phyloP scores from a whole-genome alignment of 2,113 vertebrate genomes.

The Pomatorhinus ruficollis region DNA sequence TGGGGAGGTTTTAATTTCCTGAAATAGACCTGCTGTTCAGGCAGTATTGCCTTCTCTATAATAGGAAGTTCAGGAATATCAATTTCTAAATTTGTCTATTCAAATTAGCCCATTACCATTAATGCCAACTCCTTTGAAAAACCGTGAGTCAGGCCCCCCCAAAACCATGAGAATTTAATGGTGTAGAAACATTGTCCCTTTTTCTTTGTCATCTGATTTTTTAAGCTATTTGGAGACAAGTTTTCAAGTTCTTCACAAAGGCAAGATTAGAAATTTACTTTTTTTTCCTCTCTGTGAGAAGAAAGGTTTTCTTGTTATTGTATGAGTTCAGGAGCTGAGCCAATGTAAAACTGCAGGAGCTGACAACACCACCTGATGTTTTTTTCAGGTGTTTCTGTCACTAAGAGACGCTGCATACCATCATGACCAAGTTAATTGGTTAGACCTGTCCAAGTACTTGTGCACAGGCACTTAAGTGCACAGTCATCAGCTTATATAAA shows the following conservation, averaged over 20 bases:
- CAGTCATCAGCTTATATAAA: slow-evolving; percentile 4
- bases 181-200: slow-evolving; percentile 44
- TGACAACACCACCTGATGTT: slow-evolving; percentile 17
- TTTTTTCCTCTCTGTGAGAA: neutral
- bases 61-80: slow-evolving; percentile 69
- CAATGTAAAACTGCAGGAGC: slow-evolving; percentile 35
- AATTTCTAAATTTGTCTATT: slow-evolving; percentile 67
- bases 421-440: slow-evolving; percentile 56
- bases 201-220: slow-evolving; percentile 40
- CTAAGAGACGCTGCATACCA: slow-evolving; percentile 2
- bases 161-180: slow-evolving; percentile 36
- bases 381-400: slow-evolving; percentile 48
- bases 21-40: slow-evolving; percentile 69
- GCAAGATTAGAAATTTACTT: neutral
- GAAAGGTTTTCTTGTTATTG: neutral
- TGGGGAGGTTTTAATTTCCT: slow-evolving; percentile 63
- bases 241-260: slow-evolving; percentile 18
- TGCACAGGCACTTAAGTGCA: slow-evolving; percentile 17
- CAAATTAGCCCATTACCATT: slow-evolving; percentile 60
- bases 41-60: slow-evolving; percentile 59
- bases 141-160: neutral
- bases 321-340: slow-evolving; percentile 16
- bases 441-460: slow-evolving; percentile 26
- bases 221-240: slow-evolving; percentile 17
- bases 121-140: slow-evolving; percentile 55